Evolutionary conservation across 2,888 invertebrate species (phyloP).

Genomic region (Bembecia ichneumoniformis): DNA sequence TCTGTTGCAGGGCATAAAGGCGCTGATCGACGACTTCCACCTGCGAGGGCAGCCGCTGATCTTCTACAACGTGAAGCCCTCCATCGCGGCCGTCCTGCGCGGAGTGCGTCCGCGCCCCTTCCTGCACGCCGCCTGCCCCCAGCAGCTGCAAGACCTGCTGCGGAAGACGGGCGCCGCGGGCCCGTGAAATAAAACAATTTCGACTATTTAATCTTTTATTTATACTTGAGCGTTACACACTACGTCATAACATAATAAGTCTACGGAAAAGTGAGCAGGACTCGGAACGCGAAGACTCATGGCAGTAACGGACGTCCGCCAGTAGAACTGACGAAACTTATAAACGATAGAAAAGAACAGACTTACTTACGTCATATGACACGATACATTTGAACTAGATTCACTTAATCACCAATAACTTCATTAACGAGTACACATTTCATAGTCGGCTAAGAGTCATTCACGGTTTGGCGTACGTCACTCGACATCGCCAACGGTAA

Average conservation of each 20-base stretch:
- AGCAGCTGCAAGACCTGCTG: conserved; percentile 30
- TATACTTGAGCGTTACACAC: too few species aligned
- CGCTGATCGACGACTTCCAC: conserved; percentile 79
- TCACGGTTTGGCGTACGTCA: too few species aligned
- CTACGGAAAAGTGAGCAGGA: conserved; percentile 13
- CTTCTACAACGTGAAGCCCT: conserved; percentile 82
- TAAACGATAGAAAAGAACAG: too few species aligned
- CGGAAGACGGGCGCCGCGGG: background rate
- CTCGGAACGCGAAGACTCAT: conserved; percentile 18
- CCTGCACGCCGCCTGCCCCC: conserved; percentile 47
- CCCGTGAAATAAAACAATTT: background rate
- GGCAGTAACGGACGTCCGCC: background rate
- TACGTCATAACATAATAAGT: background rate
- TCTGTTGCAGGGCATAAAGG: conserved; percentile 79
- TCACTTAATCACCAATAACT: conserved; percentile 1
- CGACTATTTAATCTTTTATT: too few species aligned
- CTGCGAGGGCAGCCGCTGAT: conserved; percentile 77
- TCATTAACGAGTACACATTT: too few species aligned
- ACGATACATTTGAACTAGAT: conserved; percentile 32
- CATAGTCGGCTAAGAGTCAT: too few species aligned
- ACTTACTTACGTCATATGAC: conserved; percentile 35
- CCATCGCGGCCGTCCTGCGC: conserved; percentile 78
- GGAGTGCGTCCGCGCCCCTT: conserved; percentile 79
- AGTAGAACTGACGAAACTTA: too few species aligned
- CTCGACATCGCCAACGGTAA: conserved; percentile 13